Conservation (phyloP, 2,113 vertebrate species). For the Chitala chitala region DNA sequence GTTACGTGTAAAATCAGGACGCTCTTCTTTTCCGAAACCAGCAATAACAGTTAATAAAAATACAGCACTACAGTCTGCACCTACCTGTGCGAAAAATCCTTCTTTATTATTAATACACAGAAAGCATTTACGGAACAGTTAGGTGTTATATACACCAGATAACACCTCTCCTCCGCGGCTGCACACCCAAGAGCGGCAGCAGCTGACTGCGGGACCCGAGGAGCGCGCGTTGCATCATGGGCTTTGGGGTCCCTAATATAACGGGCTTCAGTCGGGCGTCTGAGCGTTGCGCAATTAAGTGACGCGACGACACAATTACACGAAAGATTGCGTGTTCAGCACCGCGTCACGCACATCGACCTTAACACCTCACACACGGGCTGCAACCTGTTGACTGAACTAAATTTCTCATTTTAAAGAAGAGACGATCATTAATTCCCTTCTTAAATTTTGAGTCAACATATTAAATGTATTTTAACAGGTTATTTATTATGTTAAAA, state of each 20-base stretch:
- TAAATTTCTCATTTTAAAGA: too few relatives aligned
- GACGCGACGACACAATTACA: too few relatives aligned
- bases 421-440: too few relatives aligned
- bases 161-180: background rate
- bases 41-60: background rate
- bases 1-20: background rate
- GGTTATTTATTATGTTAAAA: too few relatives aligned
- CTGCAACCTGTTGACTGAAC: too few relatives aligned
- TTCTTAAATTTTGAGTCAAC: too few relatives aligned
- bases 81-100: constrained; percentile 22
- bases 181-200: constrained; percentile 7
- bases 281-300: too few relatives aligned
- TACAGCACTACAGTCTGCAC: background rate
- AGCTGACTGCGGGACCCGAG: constrained; percentile 6
- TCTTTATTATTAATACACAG: background rate
- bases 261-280: too few relatives aligned
- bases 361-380: too few relatives aligned
- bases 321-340: too few relatives aligned
- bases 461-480: too few relatives aligned
- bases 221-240: constrained; percentile 15
- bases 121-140: constrained; percentile 7
- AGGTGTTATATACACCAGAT: background rate
- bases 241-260: constrained; percentile 14
- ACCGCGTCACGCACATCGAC: too few relatives aligned
- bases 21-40: background rate